phyloP scores from a whole-genome alignment of 2,113 vertebrate genomes.

The Oreocharis arfaki region DNA sequence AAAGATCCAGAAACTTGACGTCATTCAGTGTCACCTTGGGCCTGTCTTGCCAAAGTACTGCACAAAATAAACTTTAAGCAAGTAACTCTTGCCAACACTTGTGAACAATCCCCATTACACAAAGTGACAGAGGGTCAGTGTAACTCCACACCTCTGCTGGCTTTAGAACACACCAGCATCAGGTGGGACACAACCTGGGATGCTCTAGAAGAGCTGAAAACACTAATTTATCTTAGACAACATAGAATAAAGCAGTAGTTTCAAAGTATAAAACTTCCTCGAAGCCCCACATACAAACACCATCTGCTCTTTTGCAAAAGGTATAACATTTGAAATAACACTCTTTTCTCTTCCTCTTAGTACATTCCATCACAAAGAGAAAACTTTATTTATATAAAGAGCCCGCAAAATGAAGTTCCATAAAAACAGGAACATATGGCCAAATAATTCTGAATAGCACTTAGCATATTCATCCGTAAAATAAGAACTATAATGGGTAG shows the following conservation, averaged over 20 bases:
- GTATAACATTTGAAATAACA: constrained; percentile 36
- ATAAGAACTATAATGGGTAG: constrained; percentile 22
- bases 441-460: constrained; percentile 46
- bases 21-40: not conserved
- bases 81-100: not conserved
- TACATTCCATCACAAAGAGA: not conserved
- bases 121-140: not conserved
- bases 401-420: constrained; percentile 11
- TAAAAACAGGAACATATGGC: constrained; percentile 61
- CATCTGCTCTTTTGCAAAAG: constrained; percentile 36
- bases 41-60: not conserved
- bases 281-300: constrained; percentile 30
- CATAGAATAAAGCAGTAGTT: not conserved
- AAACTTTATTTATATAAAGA: constrained; percentile 42
- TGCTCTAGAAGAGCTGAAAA: not conserved
- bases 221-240: not conserved
- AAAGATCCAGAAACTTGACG: not conserved
- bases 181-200: not conserved
- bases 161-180: not conserved
- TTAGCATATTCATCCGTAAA: constrained; percentile 53
- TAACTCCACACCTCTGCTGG: not conserved
- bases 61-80: not conserved
- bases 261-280: constrained; percentile 27
- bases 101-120: not conserved
- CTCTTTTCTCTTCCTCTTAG: not conserved